Conservation (phyloP, 2,888 invertebrate species). For the Macrophya annulata region DNA sequence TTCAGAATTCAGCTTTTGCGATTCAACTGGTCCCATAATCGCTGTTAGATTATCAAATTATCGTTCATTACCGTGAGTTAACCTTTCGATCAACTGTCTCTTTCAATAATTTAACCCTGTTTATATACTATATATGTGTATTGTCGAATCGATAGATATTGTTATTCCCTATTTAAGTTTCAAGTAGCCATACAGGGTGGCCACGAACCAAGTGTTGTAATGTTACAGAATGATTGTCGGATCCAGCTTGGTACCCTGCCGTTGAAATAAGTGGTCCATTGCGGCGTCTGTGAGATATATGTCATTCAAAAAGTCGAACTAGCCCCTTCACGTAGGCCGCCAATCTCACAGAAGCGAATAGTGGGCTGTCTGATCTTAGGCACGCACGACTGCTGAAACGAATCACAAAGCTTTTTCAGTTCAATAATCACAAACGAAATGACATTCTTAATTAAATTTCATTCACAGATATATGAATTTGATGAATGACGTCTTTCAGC, state of each 20-base stretch:
- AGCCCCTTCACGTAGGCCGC: background rate
- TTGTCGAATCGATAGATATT: background rate
- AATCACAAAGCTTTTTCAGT: background rate
- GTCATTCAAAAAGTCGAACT: background rate
- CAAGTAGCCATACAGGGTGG: too few species aligned
- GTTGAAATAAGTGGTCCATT: background rate
- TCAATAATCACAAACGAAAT: background rate
- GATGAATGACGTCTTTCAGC: too few species aligned
- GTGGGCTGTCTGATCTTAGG: background rate
- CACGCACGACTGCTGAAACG: background rate
- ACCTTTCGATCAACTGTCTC: background rate
- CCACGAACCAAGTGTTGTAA: too few species aligned
- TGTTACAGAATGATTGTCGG: too few species aligned
- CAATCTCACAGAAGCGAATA: background rate
- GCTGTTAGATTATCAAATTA: background rate
- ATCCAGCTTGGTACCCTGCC: too few species aligned
- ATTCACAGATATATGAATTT: too few species aligned
- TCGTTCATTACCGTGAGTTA: background rate
- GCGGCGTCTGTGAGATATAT: background rate
- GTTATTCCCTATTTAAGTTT: background rate
- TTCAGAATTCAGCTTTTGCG: background rate
- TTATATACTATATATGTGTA: background rate
- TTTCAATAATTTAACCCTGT: background rate
- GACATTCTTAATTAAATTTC: too few species aligned
- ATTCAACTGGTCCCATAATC: background rate